phyloP scores from a whole-genome alignment of 1,140 invertebrate species.

The Daktulosphaira vitifoliae region DNA sequence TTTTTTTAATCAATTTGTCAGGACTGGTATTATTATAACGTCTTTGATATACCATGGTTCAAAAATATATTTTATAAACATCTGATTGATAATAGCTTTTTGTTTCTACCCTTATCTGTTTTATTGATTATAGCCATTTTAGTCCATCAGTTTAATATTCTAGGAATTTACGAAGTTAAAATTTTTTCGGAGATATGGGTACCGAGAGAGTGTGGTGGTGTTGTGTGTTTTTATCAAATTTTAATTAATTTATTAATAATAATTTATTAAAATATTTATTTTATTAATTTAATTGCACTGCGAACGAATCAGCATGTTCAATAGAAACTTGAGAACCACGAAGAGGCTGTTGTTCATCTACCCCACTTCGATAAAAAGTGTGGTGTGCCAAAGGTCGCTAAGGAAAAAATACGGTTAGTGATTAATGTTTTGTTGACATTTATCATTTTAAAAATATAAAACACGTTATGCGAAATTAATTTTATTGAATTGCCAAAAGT shows the following conservation, averaged over 20 bases:
- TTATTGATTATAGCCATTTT: slow-evolving; percentile 10
- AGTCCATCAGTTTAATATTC: no score
- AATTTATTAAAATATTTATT: no score
- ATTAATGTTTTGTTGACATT: neutral
- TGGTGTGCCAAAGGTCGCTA: slow-evolving; percentile 20
- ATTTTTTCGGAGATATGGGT: neutral
- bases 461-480: neutral
- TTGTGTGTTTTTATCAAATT: neutral
- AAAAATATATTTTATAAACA: no score
- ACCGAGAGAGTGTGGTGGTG: neutral
- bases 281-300: neutral
- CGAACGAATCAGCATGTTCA: neutral
- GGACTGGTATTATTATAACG: no score
- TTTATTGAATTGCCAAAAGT: neutral
- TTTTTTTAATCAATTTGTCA: no score
- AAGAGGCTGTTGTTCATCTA: slow-evolving; percentile 8
- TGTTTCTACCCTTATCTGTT: slow-evolving; percentile 4
- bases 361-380: neutral
- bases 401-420: slow-evolving; percentile 28
- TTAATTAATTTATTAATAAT: no score
- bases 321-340: slow-evolving; percentile 3
- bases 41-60: neutral
- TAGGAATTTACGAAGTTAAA: no score
- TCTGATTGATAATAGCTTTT: slow-evolving; percentile 12
- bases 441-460: neutral